Percentiles rank a stretch among this genome's conserved stretches.
Evolutionary conservation across 2,113 vertebrate species (phyloP).

Genomic region (Sander lucioperca): DNA sequence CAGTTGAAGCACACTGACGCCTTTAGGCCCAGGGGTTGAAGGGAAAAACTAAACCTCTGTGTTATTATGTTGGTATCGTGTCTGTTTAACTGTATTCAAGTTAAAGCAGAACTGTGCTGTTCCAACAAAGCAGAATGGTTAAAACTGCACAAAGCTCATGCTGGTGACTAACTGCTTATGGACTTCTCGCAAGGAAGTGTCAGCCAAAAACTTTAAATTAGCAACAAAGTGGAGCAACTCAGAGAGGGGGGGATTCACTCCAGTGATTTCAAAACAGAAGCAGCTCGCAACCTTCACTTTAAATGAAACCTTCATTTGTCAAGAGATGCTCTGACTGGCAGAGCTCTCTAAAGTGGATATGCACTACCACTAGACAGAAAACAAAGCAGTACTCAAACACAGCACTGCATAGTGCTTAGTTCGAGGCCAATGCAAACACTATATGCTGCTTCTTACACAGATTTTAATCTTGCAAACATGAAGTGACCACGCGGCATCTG

Average conservation of each 20-base stretch:
- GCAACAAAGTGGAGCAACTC: slow-evolving; percentile 36
- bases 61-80: neutral
- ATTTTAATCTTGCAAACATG: slow-evolving; percentile 24
- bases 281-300: slow-evolving; percentile 53
- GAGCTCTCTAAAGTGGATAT: slow-evolving; percentile 22
- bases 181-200: slow-evolving; percentile 42
- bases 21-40: neutral
- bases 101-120: neutral
- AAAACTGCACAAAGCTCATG: slow-evolving; percentile 5
- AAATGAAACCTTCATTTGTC: slow-evolving; percentile 59
- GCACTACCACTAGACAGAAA: neutral
- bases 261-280: slow-evolving; percentile 62
- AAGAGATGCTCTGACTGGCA: slow-evolving; percentile 48
- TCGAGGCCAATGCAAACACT: neutral
- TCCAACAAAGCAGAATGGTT: slow-evolving; percentile 11
- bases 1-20: neutral
- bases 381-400: neutral
- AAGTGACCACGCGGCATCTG: neutral
- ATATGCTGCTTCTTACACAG: neutral
- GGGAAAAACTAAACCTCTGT: neutral
- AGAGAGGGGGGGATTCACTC: slow-evolving; percentile 28
- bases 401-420: neutral
- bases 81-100: neutral
- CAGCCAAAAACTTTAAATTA: slow-evolving; percentile 57
- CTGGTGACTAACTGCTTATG: slow-evolving; percentile 42